These are phyloP conservation scores for Ditula angustiorana DNA, from an alignment of 2,888 invertebrate species.

Conservation along the genomic window DNA sequence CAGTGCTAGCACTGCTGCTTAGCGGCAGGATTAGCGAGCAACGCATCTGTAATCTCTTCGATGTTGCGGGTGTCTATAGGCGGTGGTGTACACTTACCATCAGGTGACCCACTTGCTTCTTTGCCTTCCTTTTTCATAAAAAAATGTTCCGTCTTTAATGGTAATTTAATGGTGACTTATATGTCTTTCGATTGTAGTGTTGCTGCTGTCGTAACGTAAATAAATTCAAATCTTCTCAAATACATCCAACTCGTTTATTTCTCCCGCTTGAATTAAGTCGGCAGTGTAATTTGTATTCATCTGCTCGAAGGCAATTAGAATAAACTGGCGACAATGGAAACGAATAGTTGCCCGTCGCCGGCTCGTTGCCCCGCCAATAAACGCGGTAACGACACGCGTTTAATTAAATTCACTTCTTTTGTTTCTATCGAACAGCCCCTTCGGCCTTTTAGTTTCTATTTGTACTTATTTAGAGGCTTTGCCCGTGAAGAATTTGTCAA, in stretches of 20 bases:
- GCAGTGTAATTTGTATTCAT: conserved; percentile 9
- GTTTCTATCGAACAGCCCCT: not conserved
- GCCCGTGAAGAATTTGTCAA: too few species aligned
- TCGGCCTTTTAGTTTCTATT: not conserved
- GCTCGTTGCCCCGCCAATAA: conserved; percentile 8
- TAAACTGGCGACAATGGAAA: conserved; percentile 9
- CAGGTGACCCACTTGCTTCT: too few species aligned
- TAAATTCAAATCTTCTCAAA: not conserved
- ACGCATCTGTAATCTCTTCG: too few species aligned
- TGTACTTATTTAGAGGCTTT: too few species aligned
- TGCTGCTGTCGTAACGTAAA: not conserved
- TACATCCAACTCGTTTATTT: not conserved
- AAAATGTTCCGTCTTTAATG: too few species aligned
- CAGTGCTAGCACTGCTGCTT: too few species aligned
- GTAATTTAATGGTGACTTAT: too few species aligned
- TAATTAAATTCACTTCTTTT: conserved; percentile 5
- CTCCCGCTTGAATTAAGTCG: not conserved
- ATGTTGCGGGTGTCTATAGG: too few species aligned
- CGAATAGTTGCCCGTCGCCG: not conserved
- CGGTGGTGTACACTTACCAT: too few species aligned
- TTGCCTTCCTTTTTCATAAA: too few species aligned
- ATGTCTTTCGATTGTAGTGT: too few species aligned
- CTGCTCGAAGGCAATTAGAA: not conserved
- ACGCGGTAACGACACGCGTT: not conserved
- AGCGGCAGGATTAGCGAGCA: too few species aligned